Conservation (phyloP, 64 coral and sea anemone genomes). For the Dendrophyllia cribrosa region DNA sequence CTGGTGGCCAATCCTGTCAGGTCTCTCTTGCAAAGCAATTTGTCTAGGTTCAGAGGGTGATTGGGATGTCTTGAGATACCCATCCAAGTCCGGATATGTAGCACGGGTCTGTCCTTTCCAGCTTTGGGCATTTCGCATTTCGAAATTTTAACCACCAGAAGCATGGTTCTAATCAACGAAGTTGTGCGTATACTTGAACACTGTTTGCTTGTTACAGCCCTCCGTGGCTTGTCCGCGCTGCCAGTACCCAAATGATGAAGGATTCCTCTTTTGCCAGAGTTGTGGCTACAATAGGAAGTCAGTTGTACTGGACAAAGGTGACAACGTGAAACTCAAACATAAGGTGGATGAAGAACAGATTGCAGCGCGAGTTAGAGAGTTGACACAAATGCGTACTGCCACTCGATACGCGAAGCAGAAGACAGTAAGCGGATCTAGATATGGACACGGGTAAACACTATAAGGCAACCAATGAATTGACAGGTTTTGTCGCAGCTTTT, state of each 20-base stretch:
- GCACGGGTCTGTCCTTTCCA: background rate
- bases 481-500: background rate
- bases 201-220: background rate
- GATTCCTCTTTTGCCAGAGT: background rate
- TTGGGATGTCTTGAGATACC: background rate
- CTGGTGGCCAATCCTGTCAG: conserved; percentile 38
- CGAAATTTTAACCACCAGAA: background rate
- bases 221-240: conserved; percentile 22
- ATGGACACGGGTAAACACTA: background rate
- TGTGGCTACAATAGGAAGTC: background rate
- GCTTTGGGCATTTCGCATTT: background rate
- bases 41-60: conserved; percentile 4
- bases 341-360: too few species aligned
- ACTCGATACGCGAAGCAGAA: too few species aligned
- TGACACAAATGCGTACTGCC: too few species aligned
- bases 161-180: background rate
- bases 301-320: too few species aligned
- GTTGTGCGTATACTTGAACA: too few species aligned
- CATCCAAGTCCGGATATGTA: background rate
- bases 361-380: too few species aligned
- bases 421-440: too few species aligned
- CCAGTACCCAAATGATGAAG: background rate
- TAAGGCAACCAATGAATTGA: background rate
- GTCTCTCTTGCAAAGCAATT: background rate
- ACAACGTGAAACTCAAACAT: too few species aligned